A percentile compares a stretch with the other conserved stretches of the same genome.
Evolutionary conservation across 1,140 invertebrate species (phyloP).

Genomic region (Bombyx mandarina): DNA sequence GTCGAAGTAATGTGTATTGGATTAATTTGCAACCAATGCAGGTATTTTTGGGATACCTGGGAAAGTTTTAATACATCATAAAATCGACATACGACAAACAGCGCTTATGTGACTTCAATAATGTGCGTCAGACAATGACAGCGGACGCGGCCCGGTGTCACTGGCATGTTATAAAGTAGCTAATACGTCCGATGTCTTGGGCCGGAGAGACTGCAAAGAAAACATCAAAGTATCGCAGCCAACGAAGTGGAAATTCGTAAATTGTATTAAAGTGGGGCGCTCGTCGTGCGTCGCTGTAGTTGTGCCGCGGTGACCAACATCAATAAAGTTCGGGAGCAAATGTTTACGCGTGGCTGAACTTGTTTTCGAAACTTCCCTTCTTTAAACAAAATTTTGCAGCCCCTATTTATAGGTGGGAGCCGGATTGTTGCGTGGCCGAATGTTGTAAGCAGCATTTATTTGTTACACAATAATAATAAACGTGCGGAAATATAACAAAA

Average conservation of each 20-base stretch:
- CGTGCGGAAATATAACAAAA: no score
- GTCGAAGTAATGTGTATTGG: no score
- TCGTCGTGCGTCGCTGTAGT: conserved; percentile 12
- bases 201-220: not conserved
- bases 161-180: no score
- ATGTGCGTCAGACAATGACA: no score
- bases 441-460: conserved; percentile 6
- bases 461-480: no score
- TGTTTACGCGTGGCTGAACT: conserved; percentile 39
- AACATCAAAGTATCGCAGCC: not conserved
- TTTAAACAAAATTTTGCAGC: conserved; percentile 31
- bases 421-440: conserved; percentile 9
- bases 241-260: conserved; percentile 10
- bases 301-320: conserved; percentile 30
- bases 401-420: conserved; percentile 21
- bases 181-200: no score
- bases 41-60: no score
- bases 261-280: conserved; percentile 18
- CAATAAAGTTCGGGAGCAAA: conserved; percentile 45
- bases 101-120: no score
- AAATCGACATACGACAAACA: no score
- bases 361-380: conserved; percentile 28
- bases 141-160: no score
- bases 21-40: no score
- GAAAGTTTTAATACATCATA: no score